Evolutionary conservation across 1,140 invertebrate species (phyloP), one percentile per base, ranked within the genome.

Genomic region (Ips nitidus): DNA sequence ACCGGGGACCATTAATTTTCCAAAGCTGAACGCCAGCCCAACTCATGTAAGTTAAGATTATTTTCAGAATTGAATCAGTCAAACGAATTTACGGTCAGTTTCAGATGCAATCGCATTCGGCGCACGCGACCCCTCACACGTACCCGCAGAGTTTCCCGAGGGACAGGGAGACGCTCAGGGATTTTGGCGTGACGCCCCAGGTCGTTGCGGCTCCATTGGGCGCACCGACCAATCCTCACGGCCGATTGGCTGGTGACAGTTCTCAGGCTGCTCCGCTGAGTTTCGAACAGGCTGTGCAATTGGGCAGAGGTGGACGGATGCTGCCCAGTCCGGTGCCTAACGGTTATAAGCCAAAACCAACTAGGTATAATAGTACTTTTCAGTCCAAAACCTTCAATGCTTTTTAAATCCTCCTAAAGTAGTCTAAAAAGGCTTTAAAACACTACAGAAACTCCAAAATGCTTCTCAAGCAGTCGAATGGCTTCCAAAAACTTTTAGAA

Each of bases 1-100:
- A 75, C 90, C 91, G 75, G 89, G 85, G 78, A 82, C 80, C 40
- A 94, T 94, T 80, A 95, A 93, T 84, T 94, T 97, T 79, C 94
- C 94, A 67, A 94, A 93, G 82, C 84, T 97, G 76, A 97, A 94
- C 84, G 90, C 94, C 71, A 96, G 94, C 77, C 95, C 95, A 43
- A 96, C 95, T 65, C 93, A 94, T 79, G 88, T 89, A 79, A n/a
- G n/a, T n/a, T 89, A 79, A 84, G 85, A 22, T 22, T 22, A 22
- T 22, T 22, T 22, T 22, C 22, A 22, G 22, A 22, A 22, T 22
- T 22, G 22, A 22, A n/a, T 8, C 52, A 7, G 5, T n/a, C 36
- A 57, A 57, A 41, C 41, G 1, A n/a, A 57, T 7, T 41, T 39
- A 52, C 40, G 41, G 2, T 58, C 7, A 40, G 47, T 61, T 65